Percentiles rank a stretch among this genome's conserved stretches.
phyloP scores from a whole-genome alignment of 2,113 vertebrate genomes.

The Brachypteracias leptosomus region DNA sequence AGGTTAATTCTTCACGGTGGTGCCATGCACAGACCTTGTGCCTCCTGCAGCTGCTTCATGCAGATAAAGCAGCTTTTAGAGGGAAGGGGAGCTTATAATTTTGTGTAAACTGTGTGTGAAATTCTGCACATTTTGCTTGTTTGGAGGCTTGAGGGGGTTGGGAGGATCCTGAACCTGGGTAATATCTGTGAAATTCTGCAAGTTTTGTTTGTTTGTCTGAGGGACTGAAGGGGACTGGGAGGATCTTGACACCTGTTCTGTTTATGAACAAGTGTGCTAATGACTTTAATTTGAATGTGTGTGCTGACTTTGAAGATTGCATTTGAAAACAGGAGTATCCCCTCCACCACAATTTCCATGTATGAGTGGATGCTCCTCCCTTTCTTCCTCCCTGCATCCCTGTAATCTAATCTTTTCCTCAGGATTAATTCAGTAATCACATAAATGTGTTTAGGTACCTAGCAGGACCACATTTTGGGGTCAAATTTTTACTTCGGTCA shows the following conservation, averaged over 20 bases:
- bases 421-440: neutral
- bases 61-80: neutral
- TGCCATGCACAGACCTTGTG: neutral
- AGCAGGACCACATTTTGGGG: neutral
- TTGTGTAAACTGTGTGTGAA: neutral
- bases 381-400: neutral
- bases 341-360: rapidly evolving
- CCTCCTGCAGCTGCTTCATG: neutral
- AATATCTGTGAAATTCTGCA: neutral
- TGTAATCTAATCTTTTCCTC: neutral
- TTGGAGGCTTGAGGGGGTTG: neutral
- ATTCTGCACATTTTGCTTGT: neutral
- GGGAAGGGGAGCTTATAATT: neutral
- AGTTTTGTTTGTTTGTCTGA: neutral
- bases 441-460: neutral
- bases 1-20: neutral
- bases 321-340: neutral
- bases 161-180: neutral
- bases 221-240: neutral
- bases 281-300: neutral
- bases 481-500: neutral
- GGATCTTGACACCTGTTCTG: neutral
- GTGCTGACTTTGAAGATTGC: neutral
- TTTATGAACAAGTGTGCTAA: neutral
- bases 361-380: neutral